Percentiles rank a stretch among this genome's conserved stretches.
Evolutionary conservation across 2,113 vertebrate genomes (phyloP).

Genomic region (Craseonycteris thonglongyai): DNA sequence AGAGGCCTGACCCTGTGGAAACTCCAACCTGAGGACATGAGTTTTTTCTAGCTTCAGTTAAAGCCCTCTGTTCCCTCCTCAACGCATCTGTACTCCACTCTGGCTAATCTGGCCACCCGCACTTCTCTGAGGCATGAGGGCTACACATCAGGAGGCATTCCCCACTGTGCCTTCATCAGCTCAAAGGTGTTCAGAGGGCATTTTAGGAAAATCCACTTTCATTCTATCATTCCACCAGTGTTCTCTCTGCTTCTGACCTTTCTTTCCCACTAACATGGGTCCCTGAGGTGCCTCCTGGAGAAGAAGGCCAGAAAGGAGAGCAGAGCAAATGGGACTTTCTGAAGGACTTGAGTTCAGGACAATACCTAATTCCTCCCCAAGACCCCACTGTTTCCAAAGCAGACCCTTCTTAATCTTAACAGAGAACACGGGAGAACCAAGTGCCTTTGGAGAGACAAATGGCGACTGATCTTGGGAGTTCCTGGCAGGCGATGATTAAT

Average conservation of each 20-base stretch:
- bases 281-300: background rate
- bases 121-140: background rate
- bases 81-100: background rate
- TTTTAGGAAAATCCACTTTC: background rate
- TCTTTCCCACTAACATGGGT: background rate
- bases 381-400: background rate
- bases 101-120: background rate
- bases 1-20: background rate
- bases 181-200: background rate
- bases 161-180: background rate
- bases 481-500: background rate
- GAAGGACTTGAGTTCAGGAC: background rate
- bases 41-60: background rate
- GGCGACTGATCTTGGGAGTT: background rate
- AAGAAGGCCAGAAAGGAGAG: background rate
- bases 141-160: background rate
- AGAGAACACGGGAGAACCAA: background rate
- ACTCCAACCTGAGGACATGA: background rate
- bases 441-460: background rate
- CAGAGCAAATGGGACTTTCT: background rate
- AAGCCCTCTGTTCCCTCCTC: background rate
- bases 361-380: background rate
- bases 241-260: background rate
- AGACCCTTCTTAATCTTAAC: background rate
- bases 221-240: background rate